These are phyloP conservation scores for Delphinapterus leucas DNA, from an alignment of 2,113 vertebrate genomes.

Conservation along the genomic window DNA sequence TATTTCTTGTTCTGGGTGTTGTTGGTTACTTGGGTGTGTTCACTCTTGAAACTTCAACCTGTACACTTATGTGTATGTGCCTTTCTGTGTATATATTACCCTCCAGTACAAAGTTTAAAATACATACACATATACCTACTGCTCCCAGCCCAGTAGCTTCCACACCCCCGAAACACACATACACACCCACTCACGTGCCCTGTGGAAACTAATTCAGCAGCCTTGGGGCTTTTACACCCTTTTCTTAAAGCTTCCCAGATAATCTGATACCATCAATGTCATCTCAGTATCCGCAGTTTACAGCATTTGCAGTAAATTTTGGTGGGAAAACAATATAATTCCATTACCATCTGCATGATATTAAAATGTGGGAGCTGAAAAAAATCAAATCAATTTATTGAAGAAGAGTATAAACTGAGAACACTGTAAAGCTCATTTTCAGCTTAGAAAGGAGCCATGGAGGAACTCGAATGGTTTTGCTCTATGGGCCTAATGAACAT, in stretches of 20 bases:
- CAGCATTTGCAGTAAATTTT: constrained; percentile 21
- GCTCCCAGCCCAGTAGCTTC: background rate
- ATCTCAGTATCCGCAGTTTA: background rate
- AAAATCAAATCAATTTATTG: constrained; percentile 38
- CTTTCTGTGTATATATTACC: background rate
- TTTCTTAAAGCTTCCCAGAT: background rate
- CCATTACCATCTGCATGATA: background rate
- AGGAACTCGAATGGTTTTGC: constrained; percentile 20
- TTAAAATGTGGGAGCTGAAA: constrained; percentile 33
- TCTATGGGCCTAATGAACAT: background rate
- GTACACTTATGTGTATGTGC: background rate
- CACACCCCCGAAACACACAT: background rate
- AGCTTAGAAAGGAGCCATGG: background rate
- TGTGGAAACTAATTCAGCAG: background rate
- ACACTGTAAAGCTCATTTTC: background rate
- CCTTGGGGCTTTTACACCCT: background rate
- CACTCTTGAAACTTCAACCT: background rate
- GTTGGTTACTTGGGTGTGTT: background rate
- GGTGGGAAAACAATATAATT: constrained; percentile 29
- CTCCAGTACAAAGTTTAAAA: background rate
- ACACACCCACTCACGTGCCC: background rate
- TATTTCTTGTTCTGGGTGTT: background rate
- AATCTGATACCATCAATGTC: background rate
- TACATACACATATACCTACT: background rate
- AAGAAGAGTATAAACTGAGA: constrained; percentile 26